Conservation (phyloP, 2,113 vertebrate genomes). For the mouse (Mus musculus) region DNA sequence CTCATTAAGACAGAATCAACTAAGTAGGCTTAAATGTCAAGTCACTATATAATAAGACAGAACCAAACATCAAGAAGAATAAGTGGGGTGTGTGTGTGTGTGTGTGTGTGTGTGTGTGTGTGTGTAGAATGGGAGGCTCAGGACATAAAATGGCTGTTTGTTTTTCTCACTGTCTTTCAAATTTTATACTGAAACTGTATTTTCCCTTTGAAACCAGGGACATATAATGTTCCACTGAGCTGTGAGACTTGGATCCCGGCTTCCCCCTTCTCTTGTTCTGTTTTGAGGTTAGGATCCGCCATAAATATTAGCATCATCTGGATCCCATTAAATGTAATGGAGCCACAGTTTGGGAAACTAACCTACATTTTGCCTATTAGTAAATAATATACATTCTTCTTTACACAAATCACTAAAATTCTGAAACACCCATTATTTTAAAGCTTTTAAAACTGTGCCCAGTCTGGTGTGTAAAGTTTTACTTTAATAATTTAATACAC, state of each 20-base stretch:
- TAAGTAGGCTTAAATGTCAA: neutral
- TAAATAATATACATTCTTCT: conserved; percentile 72
- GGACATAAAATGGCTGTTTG: conserved; percentile 11
- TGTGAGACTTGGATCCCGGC: conserved; percentile 7
- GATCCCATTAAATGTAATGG: conserved; percentile 57
- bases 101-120: neutral
- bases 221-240: neutral
- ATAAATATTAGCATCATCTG: conserved; percentile 68
- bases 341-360: conserved; percentile 66
- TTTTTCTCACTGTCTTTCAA: conserved; percentile 56
- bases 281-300: conserved; percentile 27
- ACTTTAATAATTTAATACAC: conserved; percentile 68
- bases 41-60: neutral
- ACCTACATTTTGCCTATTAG: conserved; percentile 61
- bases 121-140: neutral
- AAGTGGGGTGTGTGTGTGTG: neutral
- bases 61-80: neutral
- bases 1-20: too few species aligned
- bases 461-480: conserved; percentile 55
- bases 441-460: conserved; percentile 58
- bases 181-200: conserved; percentile 37
- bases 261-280: conserved; percentile 45
- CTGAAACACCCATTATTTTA: conserved; percentile 73
- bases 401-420: conserved; percentile 66
- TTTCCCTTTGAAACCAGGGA: conserved; percentile 58